Evolutionary conservation across 2,888 invertebrate genomes (phyloP).

Genomic region (Cephus pulcher): DNA sequence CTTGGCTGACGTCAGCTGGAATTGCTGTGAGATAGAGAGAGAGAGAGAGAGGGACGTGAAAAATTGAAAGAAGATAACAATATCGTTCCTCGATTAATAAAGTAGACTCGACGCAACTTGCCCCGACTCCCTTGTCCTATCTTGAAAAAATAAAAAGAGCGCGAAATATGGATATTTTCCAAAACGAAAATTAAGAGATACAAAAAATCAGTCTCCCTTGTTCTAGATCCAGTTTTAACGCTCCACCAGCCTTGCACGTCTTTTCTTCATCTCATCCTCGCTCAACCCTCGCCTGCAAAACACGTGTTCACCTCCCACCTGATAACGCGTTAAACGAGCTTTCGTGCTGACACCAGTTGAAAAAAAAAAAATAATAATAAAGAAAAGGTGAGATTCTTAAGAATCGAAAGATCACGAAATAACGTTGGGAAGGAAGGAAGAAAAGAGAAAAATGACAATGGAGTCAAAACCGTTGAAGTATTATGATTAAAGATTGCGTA

Average conservation of each 20-base stretch:
- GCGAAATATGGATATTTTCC: background rate
- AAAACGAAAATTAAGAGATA: background rate
- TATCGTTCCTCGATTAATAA: background rate
- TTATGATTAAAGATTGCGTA: constrained; percentile 19
- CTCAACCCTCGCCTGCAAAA: background rate
- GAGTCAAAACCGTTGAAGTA: constrained; percentile 26
- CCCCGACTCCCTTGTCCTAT: background rate
- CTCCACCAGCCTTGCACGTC: background rate
- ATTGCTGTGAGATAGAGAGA: background rate
- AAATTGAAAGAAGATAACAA: constrained; percentile 6
- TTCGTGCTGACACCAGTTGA: background rate
- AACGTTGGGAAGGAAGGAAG: background rate
- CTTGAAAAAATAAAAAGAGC: background rate
- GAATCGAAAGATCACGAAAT: too few relatives aligned
- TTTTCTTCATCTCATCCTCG: background rate
- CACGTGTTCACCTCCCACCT: background rate
- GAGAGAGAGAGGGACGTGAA: background rate
- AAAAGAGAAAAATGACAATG: constrained; percentile 13
- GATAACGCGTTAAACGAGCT: constrained; percentile 10
- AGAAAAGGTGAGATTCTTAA: background rate
- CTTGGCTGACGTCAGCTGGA: too few relatives aligned
- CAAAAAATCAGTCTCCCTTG: background rate
- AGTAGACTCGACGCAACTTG: too few relatives aligned
- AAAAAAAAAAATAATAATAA: background rate
- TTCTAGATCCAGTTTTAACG: background rate